Percentiles rank a stretch among this genome's conserved stretches.
Evolutionary conservation across 1,140 invertebrate genomes (phyloP).

Genomic region (Aleiodes sp.): DNA sequence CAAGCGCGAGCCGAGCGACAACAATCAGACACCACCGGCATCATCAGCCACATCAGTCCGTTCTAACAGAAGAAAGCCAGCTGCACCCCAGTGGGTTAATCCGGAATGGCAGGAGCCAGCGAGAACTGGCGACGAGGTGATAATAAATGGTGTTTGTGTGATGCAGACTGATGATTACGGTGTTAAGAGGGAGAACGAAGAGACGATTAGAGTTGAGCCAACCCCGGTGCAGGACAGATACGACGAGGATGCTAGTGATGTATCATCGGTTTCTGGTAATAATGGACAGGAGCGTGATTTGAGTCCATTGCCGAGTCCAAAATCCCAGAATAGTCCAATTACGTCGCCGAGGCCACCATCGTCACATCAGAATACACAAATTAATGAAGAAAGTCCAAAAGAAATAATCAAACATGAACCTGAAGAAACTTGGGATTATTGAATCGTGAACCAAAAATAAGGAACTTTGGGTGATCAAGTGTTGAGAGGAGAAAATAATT

Average conservation of each 20-base stretch:
- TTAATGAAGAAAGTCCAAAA: conserved; percentile 56
- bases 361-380: conserved; percentile 49
- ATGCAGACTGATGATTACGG: conserved; percentile 83
- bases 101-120: conserved; percentile 84
- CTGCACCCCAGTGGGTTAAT: conserved; percentile 96
- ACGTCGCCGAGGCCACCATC: conserved; percentile 56
- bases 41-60: conserved; percentile 65
- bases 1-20: conserved; percentile 69
- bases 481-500: neutral
- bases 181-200: conserved; percentile 70
- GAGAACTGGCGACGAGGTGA: conserved; percentile 77
- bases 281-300: conserved; percentile 56
- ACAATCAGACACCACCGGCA: conserved; percentile 51
- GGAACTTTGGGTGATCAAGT: neutral
- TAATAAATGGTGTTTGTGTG: conserved; percentile 92
- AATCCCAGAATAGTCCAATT: conserved; percentile 58
- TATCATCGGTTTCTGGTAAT: conserved; percentile 65
- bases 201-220: conserved; percentile 78
- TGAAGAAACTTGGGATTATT: conserved; percentile 64
- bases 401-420: conserved; percentile 61
- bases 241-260: conserved; percentile 70
- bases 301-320: conserved; percentile 58
- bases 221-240: conserved; percentile 72
- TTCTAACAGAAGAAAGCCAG: conserved; percentile 85
- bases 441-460: too few species aligned